Conservation (phyloP, 2,797 vertebrate genomes). For the Channa striata region DNA sequence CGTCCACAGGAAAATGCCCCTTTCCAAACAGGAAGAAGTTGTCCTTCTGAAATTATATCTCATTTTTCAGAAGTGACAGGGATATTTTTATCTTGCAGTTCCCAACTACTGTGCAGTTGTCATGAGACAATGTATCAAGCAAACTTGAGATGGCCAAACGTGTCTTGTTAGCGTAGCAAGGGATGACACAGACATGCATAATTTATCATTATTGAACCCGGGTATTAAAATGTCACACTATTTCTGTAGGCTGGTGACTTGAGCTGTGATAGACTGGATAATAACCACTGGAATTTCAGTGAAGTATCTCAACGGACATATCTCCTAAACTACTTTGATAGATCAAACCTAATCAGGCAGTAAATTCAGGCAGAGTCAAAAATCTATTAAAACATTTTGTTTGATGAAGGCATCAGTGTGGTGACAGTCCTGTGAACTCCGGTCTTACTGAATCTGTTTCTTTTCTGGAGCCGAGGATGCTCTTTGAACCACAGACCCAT, state of each 20-base stretch:
- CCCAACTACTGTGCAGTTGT: neutral
- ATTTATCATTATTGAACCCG: constrained; percentile 28
- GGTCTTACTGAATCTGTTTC: neutral
- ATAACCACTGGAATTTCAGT: neutral
- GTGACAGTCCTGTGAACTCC: neutral
- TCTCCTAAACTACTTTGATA: neutral
- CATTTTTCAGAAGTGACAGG: neutral
- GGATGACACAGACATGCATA: constrained; percentile 20
- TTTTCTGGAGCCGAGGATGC: too few species aligned
- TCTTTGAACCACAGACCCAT: too few species aligned
- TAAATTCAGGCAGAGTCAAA: neutral
- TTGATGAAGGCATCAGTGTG: constrained; percentile 1
- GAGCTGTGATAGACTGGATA: neutral
- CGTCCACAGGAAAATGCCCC: too few species aligned
- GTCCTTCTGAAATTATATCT: neutral
- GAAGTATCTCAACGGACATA: constrained; percentile 6
- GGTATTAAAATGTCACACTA: constrained; percentile 32
- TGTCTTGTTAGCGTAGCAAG: constrained; percentile 22
- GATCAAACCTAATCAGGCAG: constrained; percentile 15
- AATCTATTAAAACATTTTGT: constrained; percentile 6
- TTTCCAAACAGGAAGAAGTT: constrained; percentile 1
- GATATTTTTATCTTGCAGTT: constrained; percentile 15
- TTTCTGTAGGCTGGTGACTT: constrained; percentile 6
- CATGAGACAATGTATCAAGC: constrained; percentile 3
- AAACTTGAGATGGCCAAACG: constrained; percentile 19